Evolutionary conservation across 2,888 invertebrate genomes (phyloP).

Genomic region (Eristalinus sepulchralis): DNA sequence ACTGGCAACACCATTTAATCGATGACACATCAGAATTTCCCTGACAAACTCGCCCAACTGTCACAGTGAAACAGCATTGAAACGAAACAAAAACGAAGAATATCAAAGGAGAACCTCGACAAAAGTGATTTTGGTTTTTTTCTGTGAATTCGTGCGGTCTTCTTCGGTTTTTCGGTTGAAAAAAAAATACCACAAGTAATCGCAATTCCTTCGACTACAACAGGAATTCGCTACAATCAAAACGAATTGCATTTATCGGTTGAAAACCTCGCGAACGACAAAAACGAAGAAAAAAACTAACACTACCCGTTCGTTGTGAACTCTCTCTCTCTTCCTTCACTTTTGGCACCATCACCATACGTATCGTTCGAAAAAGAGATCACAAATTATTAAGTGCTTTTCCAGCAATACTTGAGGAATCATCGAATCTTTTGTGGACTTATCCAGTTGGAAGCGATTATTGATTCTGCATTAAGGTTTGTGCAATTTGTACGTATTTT

Average conservation of each 20-base stretch:
- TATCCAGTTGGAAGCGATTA: slow-evolving; percentile 47
- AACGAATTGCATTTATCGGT: slow-evolving; percentile 60
- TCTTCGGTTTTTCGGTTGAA: slow-evolving; percentile 61
- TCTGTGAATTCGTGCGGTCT: slow-evolving; percentile 64
- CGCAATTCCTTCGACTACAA: slow-evolving; percentile 10
- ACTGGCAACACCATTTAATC: slow-evolving; percentile 19
- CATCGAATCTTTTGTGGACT: slow-evolving; percentile 26
- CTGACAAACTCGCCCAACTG: slow-evolving; percentile 46
- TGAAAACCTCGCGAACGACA: slow-evolving; percentile 29
- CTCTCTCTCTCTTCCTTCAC: slow-evolving; percentile 1
- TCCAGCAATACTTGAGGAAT: slow-evolving; percentile 12
- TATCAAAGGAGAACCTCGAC: slow-evolving; percentile 67
- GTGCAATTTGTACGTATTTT: slow-evolving; percentile 51
- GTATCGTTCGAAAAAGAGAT: slow-evolving; percentile 1
- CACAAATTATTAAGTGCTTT: neutral
- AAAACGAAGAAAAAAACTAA: slow-evolving; percentile 9
- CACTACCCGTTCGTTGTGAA: slow-evolving; percentile 36
- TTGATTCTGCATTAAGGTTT: slow-evolving; percentile 70
- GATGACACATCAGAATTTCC: slow-evolving; percentile 48
- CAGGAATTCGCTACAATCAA: slow-evolving; percentile 28
- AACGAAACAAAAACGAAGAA: slow-evolving; percentile 66
- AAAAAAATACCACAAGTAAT: slow-evolving; percentile 25
- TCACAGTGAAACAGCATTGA: slow-evolving; percentile 48
- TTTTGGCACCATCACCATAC: neutral
- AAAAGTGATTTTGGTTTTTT: slow-evolving; percentile 67